A percentile compares a stretch with the other conserved stretches of the same genome.
Conservation (phyloP, 2,113 vertebrate species). For the Dunckerocampus dactyliophorus region DNA sequence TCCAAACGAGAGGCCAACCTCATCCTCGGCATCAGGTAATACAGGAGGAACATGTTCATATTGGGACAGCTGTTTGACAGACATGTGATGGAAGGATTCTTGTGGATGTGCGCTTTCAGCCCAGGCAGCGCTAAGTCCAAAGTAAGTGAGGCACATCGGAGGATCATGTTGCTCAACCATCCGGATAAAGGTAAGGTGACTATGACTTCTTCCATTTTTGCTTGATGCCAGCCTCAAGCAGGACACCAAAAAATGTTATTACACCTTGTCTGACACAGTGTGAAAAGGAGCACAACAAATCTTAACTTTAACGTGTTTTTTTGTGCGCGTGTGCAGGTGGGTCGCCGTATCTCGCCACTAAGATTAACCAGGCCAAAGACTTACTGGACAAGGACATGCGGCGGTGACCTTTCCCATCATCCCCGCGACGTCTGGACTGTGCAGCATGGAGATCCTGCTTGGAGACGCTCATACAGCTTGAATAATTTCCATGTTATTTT, state of each 20-base stretch:
- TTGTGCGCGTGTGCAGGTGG: conserved; percentile 45
- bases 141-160: conserved; percentile 84
- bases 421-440: neutral
- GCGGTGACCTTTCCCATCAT: conserved; percentile 33
- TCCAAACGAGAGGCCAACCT: conserved; percentile 89
- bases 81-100: too few relatives aligned
- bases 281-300: too few relatives aligned
- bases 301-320: neutral
- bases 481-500: neutral
- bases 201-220: neutral
- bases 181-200: conserved; percentile 93
- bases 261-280: too few relatives aligned
- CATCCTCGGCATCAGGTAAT: conserved; percentile 88
- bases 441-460: neutral
- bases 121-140: conserved; percentile 81
- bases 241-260: too few relatives aligned
- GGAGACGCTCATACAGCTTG: too few relatives aligned
- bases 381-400: conserved; percentile 57
- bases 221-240: too few relatives aligned
- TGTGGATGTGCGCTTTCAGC: conserved; percentile 59
- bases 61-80: too few relatives aligned
- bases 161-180: conserved; percentile 92
- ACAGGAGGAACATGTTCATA: neutral
- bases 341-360: conserved; percentile 57
- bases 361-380: conserved; percentile 68